phyloP scores from a whole-genome alignment of 2,113 vertebrate species.

The Vicugna pacos region DNA sequence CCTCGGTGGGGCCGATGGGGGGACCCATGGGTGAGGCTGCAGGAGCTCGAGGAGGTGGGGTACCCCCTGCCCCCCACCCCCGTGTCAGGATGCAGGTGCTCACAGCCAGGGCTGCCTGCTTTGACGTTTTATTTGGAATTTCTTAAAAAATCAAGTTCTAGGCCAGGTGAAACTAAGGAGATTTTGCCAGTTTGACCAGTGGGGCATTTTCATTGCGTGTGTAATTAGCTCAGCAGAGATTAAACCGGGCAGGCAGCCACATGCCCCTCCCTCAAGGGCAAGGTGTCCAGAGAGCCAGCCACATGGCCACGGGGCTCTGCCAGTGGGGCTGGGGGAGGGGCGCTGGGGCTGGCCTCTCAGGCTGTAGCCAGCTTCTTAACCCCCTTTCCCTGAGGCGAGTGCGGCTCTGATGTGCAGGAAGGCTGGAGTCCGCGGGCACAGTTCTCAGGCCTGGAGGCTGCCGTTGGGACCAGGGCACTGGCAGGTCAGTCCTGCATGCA shows the following conservation, averaged over 20 bases:
- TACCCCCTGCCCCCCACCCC: background rate
- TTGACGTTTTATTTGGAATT: too few relatives aligned
- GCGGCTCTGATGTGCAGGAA: too few relatives aligned
- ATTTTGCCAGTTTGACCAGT: background rate
- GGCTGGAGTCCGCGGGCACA: background rate
- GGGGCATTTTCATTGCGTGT: background rate
- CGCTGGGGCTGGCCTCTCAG: background rate
- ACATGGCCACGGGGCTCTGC: background rate
- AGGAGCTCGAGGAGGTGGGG: background rate
- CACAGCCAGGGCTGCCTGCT: background rate
- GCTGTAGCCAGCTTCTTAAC: background rate
- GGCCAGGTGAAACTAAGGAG: background rate
- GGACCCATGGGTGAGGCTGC: rapidly evolving
- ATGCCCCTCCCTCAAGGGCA: background rate
- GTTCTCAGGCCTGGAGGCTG: background rate
- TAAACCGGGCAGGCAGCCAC: background rate
- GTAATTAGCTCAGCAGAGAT: background rate
- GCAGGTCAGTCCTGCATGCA: too few relatives aligned
- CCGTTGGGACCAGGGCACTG: too few relatives aligned
- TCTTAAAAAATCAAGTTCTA: background rate
- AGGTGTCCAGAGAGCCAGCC: background rate
- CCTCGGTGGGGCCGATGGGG: too few relatives aligned
- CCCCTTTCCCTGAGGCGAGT: background rate
- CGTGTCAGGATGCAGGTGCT: rapidly evolving
- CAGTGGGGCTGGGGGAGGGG: background rate